Evolutionary conservation across 64 coral and sea anemone genomes (phyloP), one percentile per base, ranked within the genome.

Genomic region (Exaiptasia diaphana): DNA sequence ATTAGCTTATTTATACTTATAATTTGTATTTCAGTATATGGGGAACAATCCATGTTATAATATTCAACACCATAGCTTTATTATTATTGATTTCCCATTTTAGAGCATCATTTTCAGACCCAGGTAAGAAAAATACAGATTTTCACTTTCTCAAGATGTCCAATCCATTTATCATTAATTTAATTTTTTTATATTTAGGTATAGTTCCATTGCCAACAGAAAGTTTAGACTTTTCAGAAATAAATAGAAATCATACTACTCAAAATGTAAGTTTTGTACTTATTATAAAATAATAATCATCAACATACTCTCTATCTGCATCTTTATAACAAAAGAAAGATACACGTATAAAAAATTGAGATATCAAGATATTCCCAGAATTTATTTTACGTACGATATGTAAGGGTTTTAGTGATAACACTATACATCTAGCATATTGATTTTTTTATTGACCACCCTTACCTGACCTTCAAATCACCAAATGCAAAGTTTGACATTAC

Each of bases 161-260:
- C 1, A 28, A 28, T 38, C 29, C 29, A 36, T 2, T 9, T 30
- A 20, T 77, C 20, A 7, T 34, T 22, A 0, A 1, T 44, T 74
- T 20, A 12, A 12, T 58, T 68, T 25, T 26, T 21, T 39, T 63
- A 56, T 1, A 33, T 75, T 49, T 43, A 97, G 94, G 94, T 53
- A 85, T 88, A 48, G 94, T 97, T 12, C 89, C 94, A 50, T 48
- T 91, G 26, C 94, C 94, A 26, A 64, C 83, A 11, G 83, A 83
- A 84, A 97, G 83, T 92, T 82, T 97, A 46, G 94, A 97, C 70
- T 97, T 97, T 46, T 91, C 94, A 71, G 94, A 97, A 83, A 92
- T 97, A 12, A 89, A 97, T 69, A 97, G 88, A 87, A 64, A 42
- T 64, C 64, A 73, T 17, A 82, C 53, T 46, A 54, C 21, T 33